Evolutionary conservation across 2,797 vertebrate genomes (phyloP).

Genomic region (Acipenser transmontanus): DNA sequence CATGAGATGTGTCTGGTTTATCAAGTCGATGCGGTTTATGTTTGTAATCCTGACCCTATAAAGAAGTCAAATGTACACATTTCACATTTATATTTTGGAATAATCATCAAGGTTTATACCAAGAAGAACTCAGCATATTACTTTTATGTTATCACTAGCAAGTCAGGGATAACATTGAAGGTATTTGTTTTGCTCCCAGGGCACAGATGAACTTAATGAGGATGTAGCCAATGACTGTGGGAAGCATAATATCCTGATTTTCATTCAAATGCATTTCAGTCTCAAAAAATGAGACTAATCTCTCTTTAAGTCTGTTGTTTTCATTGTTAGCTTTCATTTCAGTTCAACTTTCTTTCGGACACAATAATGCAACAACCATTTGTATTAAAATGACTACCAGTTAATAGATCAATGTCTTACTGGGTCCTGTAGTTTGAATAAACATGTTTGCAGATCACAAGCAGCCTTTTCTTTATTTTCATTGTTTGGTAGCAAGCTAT

Average conservation of each 20-base stretch:
- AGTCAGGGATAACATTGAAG: too few species aligned
- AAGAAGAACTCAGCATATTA: neutral
- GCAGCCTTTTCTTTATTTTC: neutral
- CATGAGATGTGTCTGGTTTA: too few species aligned
- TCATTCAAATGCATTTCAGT: slow-evolving; percentile 4
- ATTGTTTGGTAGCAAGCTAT: too few species aligned
- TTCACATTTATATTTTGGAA: neutral
- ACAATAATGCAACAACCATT: slow-evolving; percentile 6
- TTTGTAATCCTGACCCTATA: too few species aligned
- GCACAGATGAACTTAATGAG: neutral
- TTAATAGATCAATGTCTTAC: neutral
- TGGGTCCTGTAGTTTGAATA: slow-evolving; percentile 12
- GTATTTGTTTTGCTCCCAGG: neutral
- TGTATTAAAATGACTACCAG: slow-evolving; percentile 2
- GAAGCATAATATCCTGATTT: too few species aligned
- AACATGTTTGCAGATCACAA: slow-evolving; percentile 4
- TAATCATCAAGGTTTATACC: neutral
- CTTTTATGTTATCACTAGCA: neutral
- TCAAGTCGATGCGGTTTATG: too few species aligned
- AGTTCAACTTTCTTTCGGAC: slow-evolving; percentile 11
- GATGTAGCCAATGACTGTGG: neutral
- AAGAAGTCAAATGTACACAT: too few species aligned
- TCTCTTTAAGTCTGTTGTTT: neutral
- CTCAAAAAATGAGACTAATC: slow-evolving; percentile 2
- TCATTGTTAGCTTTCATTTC: neutral